phyloP scores from a whole-genome alignment of 2,797 vertebrate genomes.

The Tapirus indicus region DNA sequence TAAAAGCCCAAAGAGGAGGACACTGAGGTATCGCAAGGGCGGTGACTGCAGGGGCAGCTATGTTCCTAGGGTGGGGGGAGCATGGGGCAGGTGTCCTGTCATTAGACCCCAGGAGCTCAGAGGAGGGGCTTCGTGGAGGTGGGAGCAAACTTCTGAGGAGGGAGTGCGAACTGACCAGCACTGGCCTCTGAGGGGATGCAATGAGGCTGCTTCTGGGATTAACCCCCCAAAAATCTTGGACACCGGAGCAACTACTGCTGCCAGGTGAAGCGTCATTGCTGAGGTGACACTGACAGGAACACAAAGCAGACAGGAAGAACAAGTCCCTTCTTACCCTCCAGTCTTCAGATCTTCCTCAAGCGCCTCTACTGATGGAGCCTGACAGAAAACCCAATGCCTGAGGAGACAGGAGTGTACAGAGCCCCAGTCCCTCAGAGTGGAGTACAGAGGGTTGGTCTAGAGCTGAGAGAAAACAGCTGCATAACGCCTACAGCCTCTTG shows the following conservation, averaged over 20 bases:
- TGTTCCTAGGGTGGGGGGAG: no score
- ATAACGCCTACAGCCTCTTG: background rate
- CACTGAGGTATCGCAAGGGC: background rate
- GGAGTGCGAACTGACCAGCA: no score
- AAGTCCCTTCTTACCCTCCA: background rate
- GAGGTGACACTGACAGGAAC: background rate
- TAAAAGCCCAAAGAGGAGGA: background rate
- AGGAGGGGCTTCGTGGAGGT: background rate
- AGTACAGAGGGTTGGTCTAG: background rate
- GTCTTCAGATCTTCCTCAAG: background rate
- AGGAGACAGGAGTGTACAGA: background rate
- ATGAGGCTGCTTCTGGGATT: background rate
- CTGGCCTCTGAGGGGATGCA: background rate
- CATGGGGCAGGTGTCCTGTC: background rate
- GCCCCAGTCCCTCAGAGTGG: background rate
- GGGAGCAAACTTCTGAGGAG: background rate
- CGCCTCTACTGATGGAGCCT: no score
- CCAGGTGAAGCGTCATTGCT: background rate
- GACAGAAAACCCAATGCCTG: background rate
- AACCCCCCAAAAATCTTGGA: background rate
- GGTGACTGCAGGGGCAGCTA: background rate
- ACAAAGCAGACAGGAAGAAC: background rate
- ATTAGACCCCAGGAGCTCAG: background rate
- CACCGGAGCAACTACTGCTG: no score
- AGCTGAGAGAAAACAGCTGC: background rate